A percentile compares a stretch with the other conserved stretches of the same genome.
These are phyloP conservation scores for Bovichtus diacanthus DNA, from an alignment of 2,797 vertebrate species.

Conservation along the genomic window DNA sequence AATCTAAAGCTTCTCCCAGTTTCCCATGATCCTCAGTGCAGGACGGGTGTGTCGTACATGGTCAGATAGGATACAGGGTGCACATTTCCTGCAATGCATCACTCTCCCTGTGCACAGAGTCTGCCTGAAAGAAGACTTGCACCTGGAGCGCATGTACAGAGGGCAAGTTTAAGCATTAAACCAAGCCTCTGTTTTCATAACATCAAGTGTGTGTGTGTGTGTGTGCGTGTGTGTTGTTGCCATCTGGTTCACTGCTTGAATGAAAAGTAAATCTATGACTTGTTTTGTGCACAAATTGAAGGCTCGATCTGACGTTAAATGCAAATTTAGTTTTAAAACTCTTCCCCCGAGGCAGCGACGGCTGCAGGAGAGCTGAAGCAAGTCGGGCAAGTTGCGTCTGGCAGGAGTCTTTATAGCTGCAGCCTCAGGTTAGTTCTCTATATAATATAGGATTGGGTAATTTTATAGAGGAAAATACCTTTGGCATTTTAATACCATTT, in stretches of 20 bases:
- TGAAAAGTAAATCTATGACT: constrained; percentile 10
- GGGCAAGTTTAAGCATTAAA: constrained; percentile 67
- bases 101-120: neutral
- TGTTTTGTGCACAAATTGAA: constrained; percentile 12
- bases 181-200: constrained; percentile 58
- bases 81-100: constrained; percentile 22
- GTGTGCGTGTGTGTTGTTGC: neutral
- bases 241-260: neutral
- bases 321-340: neutral
- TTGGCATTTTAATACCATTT: neutral
- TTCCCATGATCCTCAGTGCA: constrained; percentile 46
- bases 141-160: constrained; percentile 3
- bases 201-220: constrained; percentile 22
- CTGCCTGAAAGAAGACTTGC: neutral
- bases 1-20: constrained; percentile 4
- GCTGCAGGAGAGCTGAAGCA: constrained; percentile 9
- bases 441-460: neutral
- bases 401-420: constrained; percentile 26
- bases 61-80: constrained; percentile 32
- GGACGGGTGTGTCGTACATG: constrained; percentile 12
- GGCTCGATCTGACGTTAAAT: neutral
- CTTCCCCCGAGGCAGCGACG: neutral
- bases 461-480: constrained; percentile 6
- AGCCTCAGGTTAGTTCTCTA: constrained; percentile 50
- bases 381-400: constrained; percentile 62